Conservation (phyloP, 2,113 vertebrate genomes). For the Tonatia bakeri region DNA sequence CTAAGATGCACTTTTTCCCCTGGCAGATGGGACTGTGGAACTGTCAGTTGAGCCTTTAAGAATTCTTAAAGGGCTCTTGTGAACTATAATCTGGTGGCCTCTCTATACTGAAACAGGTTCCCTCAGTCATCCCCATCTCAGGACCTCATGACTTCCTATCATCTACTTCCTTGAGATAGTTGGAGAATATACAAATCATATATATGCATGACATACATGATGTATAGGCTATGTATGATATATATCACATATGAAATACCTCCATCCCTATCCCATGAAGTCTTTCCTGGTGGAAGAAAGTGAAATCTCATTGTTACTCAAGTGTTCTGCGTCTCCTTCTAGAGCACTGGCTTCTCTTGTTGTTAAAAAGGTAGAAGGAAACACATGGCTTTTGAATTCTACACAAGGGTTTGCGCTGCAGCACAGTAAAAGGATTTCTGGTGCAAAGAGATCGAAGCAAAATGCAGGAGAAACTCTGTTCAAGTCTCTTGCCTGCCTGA, state of each 20-base stretch:
- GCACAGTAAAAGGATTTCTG: conserved; percentile 38
- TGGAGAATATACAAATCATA: not conserved
- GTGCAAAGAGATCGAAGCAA: conserved; percentile 62
- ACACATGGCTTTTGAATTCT: not conserved
- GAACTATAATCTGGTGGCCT: not conserved
- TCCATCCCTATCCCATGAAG: not conserved
- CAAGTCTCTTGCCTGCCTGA: not conserved
- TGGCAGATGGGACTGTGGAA: not conserved
- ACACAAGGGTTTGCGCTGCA: conserved; percentile 9
- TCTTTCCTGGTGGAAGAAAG: not conserved
- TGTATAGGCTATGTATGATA: too few species aligned
- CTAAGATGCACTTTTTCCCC: not conserved
- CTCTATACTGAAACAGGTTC: not conserved
- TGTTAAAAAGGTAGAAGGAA: conserved; percentile 15
- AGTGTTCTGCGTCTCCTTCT: not conserved
- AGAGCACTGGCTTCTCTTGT: not conserved
- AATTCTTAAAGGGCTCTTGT: not conserved
- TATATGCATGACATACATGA: not conserved
- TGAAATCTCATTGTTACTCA: not conserved
- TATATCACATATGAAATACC: not conserved
- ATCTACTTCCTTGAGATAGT: not conserved
- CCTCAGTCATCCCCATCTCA: not conserved
- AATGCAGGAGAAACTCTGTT: conserved; percentile 24
- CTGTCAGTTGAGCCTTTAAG: not conserved
- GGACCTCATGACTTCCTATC: not conserved